Evolutionary conservation across 2,797 vertebrate species (phyloP).

Genomic region (Buphagus erythrorhynchus): DNA sequence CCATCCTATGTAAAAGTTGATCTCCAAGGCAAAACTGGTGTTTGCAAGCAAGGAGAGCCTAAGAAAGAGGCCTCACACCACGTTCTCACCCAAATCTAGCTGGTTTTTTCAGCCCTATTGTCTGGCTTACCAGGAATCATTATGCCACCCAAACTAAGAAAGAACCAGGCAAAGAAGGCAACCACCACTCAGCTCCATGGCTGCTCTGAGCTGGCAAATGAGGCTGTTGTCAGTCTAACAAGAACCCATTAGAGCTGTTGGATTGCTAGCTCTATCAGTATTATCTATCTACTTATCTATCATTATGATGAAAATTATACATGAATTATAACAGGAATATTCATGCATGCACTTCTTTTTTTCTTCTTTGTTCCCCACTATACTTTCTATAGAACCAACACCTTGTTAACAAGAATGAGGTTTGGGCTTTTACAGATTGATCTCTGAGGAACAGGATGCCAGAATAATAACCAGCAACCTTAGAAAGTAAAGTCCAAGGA

Average conservation of each 20-base stretch:
- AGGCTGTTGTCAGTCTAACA: background rate
- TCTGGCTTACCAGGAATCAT: background rate
- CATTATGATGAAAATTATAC: background rate
- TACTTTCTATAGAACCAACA: background rate
- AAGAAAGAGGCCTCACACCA: background rate
- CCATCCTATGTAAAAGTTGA: background rate
- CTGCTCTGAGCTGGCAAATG: background rate
- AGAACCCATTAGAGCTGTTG: background rate
- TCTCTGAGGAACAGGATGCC: background rate
- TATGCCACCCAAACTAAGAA: background rate
- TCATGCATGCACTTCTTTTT: background rate
- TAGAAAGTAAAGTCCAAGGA: background rate
- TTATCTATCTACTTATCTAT: background rate
- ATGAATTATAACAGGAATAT: background rate
- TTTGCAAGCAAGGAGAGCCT: background rate
- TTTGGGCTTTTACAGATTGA: background rate
- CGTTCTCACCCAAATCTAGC: background rate
- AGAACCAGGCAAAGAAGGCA: background rate
- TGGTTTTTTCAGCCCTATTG: background rate
- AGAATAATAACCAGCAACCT: background rate
- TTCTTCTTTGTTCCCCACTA: background rate
- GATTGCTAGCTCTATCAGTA: background rate
- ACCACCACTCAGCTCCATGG: background rate
- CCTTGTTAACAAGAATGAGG: background rate
- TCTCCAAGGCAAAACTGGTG: background rate